phyloP scores from a whole-genome alignment of 2,113 vertebrate species.

The Cacatua alba region DNA sequence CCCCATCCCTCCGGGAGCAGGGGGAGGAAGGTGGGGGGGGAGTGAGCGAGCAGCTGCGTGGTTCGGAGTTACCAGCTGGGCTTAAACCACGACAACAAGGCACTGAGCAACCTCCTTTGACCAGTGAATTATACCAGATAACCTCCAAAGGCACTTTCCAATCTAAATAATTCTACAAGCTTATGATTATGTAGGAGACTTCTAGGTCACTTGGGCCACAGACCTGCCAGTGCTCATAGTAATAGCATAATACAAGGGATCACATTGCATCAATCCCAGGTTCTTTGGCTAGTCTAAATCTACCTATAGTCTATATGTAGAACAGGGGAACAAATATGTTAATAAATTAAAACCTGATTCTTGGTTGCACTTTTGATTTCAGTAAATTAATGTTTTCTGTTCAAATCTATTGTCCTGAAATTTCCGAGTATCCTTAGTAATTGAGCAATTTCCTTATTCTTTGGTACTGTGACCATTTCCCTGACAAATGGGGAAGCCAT shows the following conservation, averaged over 20 bases:
- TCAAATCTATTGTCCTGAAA: neutral
- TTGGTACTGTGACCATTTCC: neutral
- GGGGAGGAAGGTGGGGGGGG: no score
- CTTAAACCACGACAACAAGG: neutral
- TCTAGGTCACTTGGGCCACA: neutral
- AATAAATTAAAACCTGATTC: neutral
- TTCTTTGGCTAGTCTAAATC: neutral
- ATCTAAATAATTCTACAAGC: neutral
- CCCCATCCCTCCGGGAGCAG: no score
- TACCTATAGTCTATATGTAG: neutral
- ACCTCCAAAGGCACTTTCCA: neutral
- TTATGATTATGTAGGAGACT: neutral
- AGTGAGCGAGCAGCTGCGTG: no score
- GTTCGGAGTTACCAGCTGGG: no score
- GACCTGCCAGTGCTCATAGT: no score
- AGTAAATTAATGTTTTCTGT: neutral
- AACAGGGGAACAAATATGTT: neutral
- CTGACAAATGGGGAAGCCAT: neutral
- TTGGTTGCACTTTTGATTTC: neutral
- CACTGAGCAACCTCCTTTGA: neutral
- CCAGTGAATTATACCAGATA: neutral
- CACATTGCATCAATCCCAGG: accelerated
- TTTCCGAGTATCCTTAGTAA: neutral
- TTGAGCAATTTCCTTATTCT: neutral
- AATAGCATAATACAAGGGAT: neutral